Evolutionary conservation across 2,797 vertebrate genomes (phyloP).

Genomic region (Pangasius larnaudii): DNA sequence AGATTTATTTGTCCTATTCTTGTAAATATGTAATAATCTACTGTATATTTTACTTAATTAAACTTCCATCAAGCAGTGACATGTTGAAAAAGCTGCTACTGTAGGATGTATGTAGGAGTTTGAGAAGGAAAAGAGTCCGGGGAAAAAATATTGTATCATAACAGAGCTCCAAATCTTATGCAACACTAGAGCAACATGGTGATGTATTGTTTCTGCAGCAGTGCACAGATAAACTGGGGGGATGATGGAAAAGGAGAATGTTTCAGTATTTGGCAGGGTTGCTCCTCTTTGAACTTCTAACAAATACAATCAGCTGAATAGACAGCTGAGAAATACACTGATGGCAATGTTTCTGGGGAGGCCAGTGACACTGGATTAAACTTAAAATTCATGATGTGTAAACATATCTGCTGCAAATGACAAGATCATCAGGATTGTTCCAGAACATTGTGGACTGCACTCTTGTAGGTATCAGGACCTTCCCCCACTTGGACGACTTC

Average conservation of each 20-base stretch:
- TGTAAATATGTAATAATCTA: neutral
- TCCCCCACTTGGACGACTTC: conserved; percentile 15
- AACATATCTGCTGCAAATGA: neutral
- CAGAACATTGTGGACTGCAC: conserved; percentile 30
- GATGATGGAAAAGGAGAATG: neutral
- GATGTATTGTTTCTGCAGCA: neutral
- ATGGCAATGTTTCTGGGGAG: neutral
- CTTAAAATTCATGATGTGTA: neutral
- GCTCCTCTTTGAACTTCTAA: neutral
- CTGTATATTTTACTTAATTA: neutral
- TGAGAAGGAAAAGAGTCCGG: neutral
- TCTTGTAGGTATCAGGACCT: conserved; percentile 3
- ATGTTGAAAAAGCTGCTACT: neutral
- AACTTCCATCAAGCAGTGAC: neutral
- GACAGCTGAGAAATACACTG: neutral
- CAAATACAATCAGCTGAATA: neutral
- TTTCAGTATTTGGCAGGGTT: neutral
- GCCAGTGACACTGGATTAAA: neutral
- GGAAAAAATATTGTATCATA: neutral
- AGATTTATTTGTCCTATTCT: neutral
- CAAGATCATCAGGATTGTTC: conserved; percentile 15
- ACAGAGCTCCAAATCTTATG: neutral
- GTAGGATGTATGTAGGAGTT: neutral
- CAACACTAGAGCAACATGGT: neutral
- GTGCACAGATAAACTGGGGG: neutral